Conservation (phyloP, 2,797 vertebrate genomes). For the Tangara arthus region DNA sequence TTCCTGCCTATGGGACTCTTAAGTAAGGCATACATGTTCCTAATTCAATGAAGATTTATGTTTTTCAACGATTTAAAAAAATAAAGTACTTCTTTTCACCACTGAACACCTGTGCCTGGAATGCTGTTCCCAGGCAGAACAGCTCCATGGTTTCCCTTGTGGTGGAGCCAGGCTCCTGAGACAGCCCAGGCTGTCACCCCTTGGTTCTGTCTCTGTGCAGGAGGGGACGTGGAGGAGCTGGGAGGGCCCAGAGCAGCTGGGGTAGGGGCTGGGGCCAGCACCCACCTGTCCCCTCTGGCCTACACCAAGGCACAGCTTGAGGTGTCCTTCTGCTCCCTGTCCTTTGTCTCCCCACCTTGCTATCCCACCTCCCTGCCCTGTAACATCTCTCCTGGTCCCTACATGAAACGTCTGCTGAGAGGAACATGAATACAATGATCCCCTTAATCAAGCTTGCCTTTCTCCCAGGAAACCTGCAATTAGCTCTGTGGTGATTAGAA, state of each 20-base stretch:
- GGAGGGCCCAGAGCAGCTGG: not conserved
- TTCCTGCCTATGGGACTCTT: not conserved
- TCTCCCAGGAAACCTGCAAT: not conserved
- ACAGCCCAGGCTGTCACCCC: not conserved
- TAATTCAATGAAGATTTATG: not conserved
- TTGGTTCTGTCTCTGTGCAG: accelerated
- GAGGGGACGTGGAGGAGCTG: not conserved
- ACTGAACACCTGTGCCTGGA: not conserved
- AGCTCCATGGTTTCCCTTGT: not conserved
- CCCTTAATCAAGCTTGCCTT: not conserved
- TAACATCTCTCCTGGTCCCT: not conserved
- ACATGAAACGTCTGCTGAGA: not conserved
- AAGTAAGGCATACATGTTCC: not conserved
- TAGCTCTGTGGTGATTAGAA: slow-evolving; percentile 19
- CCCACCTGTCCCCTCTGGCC: not conserved
- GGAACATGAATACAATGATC: not conserved
- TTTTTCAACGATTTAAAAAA: not conserved
- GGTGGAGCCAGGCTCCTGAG: not conserved
- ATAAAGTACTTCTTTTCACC: not conserved
- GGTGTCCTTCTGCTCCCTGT: not conserved
- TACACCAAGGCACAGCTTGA: not conserved
- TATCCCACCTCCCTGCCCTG: not conserved
- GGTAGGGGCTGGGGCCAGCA: not conserved
- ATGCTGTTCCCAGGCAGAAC: not conserved
- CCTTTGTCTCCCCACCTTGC: accelerated